A percentile compares a stretch with the other conserved stretches of the same genome.
These are phyloP conservation scores for Drosophila paulistorum DNA, from an alignment of 1,140 invertebrate species.

Conservation along the genomic window DNA sequence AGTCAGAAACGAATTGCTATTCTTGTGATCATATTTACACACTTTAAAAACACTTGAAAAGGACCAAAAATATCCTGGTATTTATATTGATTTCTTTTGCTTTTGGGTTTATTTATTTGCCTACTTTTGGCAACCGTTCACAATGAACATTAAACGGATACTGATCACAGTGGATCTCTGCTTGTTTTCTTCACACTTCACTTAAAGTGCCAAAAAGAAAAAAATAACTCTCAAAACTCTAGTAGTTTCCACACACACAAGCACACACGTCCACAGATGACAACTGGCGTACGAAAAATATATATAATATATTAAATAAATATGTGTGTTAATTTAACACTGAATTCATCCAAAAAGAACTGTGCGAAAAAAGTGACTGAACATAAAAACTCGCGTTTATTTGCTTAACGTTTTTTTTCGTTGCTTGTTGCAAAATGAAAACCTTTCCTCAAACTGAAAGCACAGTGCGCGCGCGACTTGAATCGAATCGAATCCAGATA, in stretches of 20 bases:
- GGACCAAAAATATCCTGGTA: conserved; percentile 6
- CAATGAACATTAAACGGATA: conserved; percentile 70
- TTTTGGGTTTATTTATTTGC: conserved; percentile 3
- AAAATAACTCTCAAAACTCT: conserved; percentile 40
- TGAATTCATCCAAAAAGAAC: conserved; percentile 54
- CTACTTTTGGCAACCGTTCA: conserved; percentile 42
- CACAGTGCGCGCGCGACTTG: conserved; percentile 39
- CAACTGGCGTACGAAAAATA: conserved; percentile 55
- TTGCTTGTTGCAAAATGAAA: conserved; percentile 74
- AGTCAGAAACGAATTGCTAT: conserved; percentile 49
- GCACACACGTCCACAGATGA: conserved; percentile 40
- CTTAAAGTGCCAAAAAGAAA: conserved; percentile 56
- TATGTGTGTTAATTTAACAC: conserved; percentile 70
- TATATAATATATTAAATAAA: conserved; percentile 67
- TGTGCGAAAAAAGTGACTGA: conserved; percentile 32
- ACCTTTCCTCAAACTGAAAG: conserved; percentile 67
- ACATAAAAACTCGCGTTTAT: conserved; percentile 51
- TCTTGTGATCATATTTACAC: conserved; percentile 62
- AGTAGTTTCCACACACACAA: conserved; percentile 67
- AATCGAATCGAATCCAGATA: conserved; percentile 29
- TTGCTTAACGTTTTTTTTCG: conserved; percentile 67
- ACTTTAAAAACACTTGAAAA: neutral
- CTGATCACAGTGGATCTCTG: conserved; percentile 48
- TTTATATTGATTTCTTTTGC: neutral
- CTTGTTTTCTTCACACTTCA: conserved; percentile 70